These are phyloP conservation scores for Aplocera efformata DNA, from an alignment of 2,888 invertebrate genomes.

Conservation along the genomic window DNA sequence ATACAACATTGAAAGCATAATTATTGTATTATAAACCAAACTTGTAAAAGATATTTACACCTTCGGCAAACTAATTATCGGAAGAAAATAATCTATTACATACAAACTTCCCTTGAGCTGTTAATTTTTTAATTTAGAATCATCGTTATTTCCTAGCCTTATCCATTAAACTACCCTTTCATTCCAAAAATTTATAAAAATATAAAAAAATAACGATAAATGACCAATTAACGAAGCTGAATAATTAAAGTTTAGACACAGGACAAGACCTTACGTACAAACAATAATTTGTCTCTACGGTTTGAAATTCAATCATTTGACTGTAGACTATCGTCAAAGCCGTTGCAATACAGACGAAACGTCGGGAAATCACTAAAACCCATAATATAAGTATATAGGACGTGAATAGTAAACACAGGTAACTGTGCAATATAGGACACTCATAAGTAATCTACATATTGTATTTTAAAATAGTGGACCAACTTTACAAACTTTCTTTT, in stretches of 20 bases:
- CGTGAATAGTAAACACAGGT: conserved; percentile 19
- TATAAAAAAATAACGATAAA: conserved; percentile 18
- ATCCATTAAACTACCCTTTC: conserved; percentile 10
- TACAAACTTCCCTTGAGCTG: not conserved
- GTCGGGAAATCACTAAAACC: too few species aligned
- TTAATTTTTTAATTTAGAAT: conserved; percentile 3
- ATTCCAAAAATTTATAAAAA: conserved; percentile 21
- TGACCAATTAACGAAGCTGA: conserved; percentile 3
- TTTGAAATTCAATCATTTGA: too few species aligned
- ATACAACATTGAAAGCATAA: not conserved
- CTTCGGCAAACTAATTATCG: not conserved
- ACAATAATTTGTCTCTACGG: too few species aligned
- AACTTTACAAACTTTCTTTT: too few species aligned
- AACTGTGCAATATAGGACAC: too few species aligned
- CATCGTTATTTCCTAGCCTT: conserved; percentile 7
- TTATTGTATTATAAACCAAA: conserved; percentile 28
- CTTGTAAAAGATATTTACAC: conserved; percentile 23
- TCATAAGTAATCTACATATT: too few species aligned
- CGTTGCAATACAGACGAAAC: too few species aligned
- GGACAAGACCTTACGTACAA: too few species aligned
- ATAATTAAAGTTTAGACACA: conserved; percentile 11
- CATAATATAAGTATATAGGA: too few species aligned
- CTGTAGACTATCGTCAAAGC: too few species aligned
- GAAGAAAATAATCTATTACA: not conserved
- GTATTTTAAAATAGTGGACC: too few species aligned